Conservation (phyloP, 2,113 vertebrate genomes). For the Lepisosteus oculatus region DNA sequence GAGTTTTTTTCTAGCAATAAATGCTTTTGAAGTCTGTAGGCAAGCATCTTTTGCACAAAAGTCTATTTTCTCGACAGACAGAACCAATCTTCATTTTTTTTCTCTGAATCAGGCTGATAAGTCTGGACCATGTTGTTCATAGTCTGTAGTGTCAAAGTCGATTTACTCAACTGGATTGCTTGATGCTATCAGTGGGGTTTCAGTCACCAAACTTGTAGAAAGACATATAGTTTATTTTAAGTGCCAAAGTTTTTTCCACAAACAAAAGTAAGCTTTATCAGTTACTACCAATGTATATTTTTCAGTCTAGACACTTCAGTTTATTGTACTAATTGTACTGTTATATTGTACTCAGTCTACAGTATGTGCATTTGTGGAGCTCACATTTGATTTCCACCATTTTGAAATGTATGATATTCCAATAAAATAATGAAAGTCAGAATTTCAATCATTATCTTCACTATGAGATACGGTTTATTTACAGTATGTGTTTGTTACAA, state of each 20-base stretch:
- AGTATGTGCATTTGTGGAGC: no score
- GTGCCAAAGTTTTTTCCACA: not conserved
- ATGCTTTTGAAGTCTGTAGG: constrained; percentile 28
- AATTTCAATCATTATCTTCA: no score
- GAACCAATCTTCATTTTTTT: constrained; percentile 13
- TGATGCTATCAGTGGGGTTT: constrained; percentile 1
- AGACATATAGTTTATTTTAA: not conserved
- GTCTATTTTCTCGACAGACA: constrained; percentile 22
- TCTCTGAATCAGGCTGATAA: not conserved
- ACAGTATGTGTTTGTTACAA: no score
- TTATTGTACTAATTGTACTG: no score
- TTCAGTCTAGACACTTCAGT: no score
- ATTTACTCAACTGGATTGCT: constrained; percentile 8
- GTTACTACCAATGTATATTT: no score
- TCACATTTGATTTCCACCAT: no score
- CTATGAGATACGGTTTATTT: no score
- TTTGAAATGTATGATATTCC: no score
- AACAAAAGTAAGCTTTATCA: not conserved
- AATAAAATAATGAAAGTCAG: no score
- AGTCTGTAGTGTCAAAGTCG: constrained; percentile 2
- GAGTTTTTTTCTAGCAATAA: constrained; percentile 18
- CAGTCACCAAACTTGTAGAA: not conserved
- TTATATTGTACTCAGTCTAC: no score
- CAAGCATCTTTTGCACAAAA: constrained; percentile 8
- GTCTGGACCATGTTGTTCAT: not conserved